Conservation (phyloP, 2,113 vertebrate species). For the Phyllostomus discolor region DNA sequence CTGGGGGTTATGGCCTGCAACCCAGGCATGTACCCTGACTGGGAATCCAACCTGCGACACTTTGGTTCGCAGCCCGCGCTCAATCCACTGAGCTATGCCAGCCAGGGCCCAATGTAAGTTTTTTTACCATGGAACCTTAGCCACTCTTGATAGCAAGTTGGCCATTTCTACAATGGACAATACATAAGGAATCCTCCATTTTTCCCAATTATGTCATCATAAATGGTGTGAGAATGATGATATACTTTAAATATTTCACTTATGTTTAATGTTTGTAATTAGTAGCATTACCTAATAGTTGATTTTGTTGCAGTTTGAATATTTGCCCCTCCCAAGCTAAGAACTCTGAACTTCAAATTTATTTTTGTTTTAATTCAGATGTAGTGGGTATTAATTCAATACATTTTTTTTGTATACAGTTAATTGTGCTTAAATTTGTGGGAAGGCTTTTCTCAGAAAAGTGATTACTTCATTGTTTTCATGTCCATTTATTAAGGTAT, state of each 20-base stretch:
- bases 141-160: not conserved
- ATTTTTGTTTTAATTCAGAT: constrained; percentile 12
- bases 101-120: not conserved
- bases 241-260: constrained; percentile 8
- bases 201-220: not conserved
- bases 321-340: not conserved
- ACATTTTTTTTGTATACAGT: not conserved
- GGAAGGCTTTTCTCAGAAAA: constrained; percentile 17
- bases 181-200: not conserved
- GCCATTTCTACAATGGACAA: not conserved
- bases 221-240: not conserved
- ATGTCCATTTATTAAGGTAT: not conserved
- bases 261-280: constrained; percentile 5
- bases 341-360: not conserved
- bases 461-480: not conserved
- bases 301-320: not conserved
- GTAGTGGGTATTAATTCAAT: not conserved
- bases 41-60: too few relatives aligned
- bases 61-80: too few relatives aligned
- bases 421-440: constrained; percentile 9
- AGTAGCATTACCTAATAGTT: not conserved
- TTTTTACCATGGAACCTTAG: not conserved
- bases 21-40: too few relatives aligned
- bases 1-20: too few relatives aligned
- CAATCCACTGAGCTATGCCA: too few relatives aligned